These are phyloP conservation scores for Stegastes partitus DNA, from an alignment of 2,113 vertebrate genomes.

Conservation along the genomic window DNA sequence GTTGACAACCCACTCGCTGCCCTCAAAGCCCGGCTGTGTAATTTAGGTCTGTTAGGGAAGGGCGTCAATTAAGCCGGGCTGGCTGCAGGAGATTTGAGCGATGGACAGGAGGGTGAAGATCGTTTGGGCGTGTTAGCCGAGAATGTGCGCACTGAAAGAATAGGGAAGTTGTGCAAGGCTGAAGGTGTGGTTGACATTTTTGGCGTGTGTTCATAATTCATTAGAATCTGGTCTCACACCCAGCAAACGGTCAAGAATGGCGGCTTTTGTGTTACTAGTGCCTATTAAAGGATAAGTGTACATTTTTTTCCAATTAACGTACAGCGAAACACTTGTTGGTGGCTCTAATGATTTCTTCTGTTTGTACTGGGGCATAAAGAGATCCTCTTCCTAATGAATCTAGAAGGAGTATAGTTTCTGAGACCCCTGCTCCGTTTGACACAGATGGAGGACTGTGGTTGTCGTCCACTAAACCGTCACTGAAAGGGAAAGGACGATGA, in stretches of 20 bases:
- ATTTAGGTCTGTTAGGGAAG: conserved; percentile 70
- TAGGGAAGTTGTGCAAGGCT: conserved; percentile 78
- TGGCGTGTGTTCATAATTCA: conserved; percentile 44
- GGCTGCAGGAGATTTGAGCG: conserved; percentile 29
- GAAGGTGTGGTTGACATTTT: conserved; percentile 74
- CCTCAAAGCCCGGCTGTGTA: conserved; percentile 59
- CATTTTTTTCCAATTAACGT: not conserved
- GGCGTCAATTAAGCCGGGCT: conserved; percentile 64
- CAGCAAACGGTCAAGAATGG: conserved; percentile 66
- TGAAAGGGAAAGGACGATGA: too few species aligned
- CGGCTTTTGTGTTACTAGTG: not conserved
- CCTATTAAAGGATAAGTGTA: not conserved
- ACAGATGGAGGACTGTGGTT: too few species aligned
- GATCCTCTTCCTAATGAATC: not conserved
- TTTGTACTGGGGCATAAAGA: not conserved
- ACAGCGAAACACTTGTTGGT: too few species aligned
- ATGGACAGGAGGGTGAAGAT: conserved; percentile 26
- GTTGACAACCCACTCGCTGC: conserved; percentile 72
- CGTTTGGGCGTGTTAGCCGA: conserved; percentile 62
- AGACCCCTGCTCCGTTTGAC: not conserved
- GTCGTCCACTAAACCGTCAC: too few species aligned
- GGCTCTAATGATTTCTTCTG: not conserved
- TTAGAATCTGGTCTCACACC: conserved; percentile 64
- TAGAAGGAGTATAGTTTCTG: not conserved
- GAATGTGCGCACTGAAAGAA: conserved; percentile 47